Evolutionary conservation across 2,888 invertebrate species (phyloP), one percentile per base, ranked within the genome.

Genomic region (Aleiodes leptofemur): DNA sequence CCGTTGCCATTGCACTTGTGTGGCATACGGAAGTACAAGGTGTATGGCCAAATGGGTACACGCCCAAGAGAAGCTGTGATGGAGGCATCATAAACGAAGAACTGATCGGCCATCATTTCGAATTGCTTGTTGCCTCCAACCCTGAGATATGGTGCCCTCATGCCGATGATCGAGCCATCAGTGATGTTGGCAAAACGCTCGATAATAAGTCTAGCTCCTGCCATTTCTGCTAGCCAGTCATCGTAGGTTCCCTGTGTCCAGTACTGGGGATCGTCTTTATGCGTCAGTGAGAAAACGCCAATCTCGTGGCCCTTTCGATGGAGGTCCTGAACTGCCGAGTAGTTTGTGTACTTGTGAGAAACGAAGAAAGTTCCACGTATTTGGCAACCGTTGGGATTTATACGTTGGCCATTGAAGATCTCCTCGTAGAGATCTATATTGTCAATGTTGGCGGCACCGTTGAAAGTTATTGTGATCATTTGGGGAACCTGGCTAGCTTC

Each of bases 11-110:
- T 96, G 89, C 97, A 97, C 89, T 96, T 97, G 91, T 98, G 97
- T 0, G 97, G 97, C 96, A 98, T 97, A 79, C 97, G 94, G 94
- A 97, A 98, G 91, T 98, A 98, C 31, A 98, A 91, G 3, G 98
- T 98, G 91, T 98, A 98, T 0, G 98, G 98, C 98, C 98, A 98
- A 89, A 97, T 96, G 70, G 97, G 97, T 34, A 97, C 96, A 68
- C 96, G 94, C 50, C 95, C 93, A 73, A 97, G 91, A 0, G 97
- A 96, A 34, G 97, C 97, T 0, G 97, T 97, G 86, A 98, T 97
- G 11, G 97, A 97, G 31, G 97, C 96, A 88, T 98, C 98, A 89
- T 98, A 98, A 7, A 96, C 95, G 90, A 97, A 97, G 91, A 96
- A 96, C 88, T 97, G 96, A 90, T 97, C 97, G 73, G 95, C 94